Conservation (phyloP, 2,113 vertebrate genomes). For the Lontra canadensis region DNA sequence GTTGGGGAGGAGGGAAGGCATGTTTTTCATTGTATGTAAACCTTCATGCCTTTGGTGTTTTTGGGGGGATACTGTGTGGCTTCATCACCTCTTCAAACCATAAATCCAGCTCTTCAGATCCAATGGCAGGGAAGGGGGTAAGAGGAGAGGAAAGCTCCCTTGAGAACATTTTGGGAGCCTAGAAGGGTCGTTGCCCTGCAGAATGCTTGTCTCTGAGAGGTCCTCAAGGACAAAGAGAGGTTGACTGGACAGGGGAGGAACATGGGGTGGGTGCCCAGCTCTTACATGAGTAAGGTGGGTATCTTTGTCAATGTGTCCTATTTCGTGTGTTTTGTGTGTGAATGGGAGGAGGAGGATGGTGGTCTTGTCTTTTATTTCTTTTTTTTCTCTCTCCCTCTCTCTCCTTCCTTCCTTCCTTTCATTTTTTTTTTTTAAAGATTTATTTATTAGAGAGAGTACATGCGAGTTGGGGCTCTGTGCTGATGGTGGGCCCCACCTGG, state of each 20-base stretch:
- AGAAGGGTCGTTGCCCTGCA: background rate
- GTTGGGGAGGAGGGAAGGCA: background rate
- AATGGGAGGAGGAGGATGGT: background rate
- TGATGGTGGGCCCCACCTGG: background rate
- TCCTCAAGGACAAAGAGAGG: too few species aligned
- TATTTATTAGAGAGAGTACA: background rate
- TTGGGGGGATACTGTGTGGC: background rate
- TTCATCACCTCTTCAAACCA: background rate
- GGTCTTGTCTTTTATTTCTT: too few species aligned
- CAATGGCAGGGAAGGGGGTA: background rate
- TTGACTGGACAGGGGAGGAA: background rate
- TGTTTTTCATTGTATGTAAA: too few species aligned
- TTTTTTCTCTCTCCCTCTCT: too few species aligned
- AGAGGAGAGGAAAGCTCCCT: background rate
- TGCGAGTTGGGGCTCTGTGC: background rate
- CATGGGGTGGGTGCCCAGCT: rapidly evolving
- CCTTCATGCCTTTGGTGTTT: background rate
- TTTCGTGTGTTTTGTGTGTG: background rate
- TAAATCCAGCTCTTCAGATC: background rate
- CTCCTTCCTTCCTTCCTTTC: too few species aligned
- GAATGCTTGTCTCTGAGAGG: background rate
- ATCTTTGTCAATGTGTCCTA: rapidly evolving
- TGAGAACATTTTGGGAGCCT: background rate
- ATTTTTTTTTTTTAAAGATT: background rate
- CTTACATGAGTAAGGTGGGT: background rate